Evolutionary conservation across 1,140 invertebrate species (phyloP).

Genomic region (Hydropsyche tenuis): DNA sequence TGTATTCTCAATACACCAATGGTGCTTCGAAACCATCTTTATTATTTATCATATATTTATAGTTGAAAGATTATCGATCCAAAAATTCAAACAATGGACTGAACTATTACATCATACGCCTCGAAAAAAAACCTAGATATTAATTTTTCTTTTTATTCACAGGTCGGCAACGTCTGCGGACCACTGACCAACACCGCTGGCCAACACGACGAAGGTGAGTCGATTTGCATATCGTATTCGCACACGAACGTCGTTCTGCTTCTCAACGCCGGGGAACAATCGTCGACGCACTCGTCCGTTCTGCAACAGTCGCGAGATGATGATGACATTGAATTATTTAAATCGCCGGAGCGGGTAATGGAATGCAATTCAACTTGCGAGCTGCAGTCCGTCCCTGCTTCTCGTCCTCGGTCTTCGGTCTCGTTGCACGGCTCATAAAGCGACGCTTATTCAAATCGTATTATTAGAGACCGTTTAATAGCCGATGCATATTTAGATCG

Average conservation of each 20-base stretch:
- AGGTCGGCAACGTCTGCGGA: slow-evolving; percentile 2
- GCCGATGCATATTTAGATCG: not conserved
- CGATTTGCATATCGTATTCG: not conserved
- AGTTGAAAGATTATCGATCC: too few relatives aligned
- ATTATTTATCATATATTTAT: too few relatives aligned
- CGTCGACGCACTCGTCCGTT: not conserved
- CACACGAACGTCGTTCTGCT: not conserved
- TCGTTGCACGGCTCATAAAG: slow-evolving; percentile 8
- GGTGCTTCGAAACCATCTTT: too few relatives aligned
- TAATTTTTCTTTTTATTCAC: slow-evolving; percentile 7
- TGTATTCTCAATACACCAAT: too few relatives aligned
- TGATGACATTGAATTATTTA: slow-evolving; percentile 26
- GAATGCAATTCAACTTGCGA: slow-evolving; percentile 8
- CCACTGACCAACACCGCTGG: slow-evolving; percentile 18
- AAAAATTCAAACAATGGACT: too few relatives aligned
- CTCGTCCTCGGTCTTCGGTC: not conserved
- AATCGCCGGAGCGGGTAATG: slow-evolving; percentile 8
- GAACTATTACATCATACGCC: too few relatives aligned
- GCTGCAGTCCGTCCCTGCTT: not conserved
- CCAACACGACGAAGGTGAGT: slow-evolving; percentile 25
- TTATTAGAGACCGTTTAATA: not conserved
- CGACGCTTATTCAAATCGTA: not conserved
- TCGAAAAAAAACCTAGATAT: too few relatives aligned
- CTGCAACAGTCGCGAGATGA: not conserved
- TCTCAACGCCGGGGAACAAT: too few relatives aligned